Conservation (phyloP, 2,888 invertebrate species). For the Eremobia ochroleuca region DNA sequence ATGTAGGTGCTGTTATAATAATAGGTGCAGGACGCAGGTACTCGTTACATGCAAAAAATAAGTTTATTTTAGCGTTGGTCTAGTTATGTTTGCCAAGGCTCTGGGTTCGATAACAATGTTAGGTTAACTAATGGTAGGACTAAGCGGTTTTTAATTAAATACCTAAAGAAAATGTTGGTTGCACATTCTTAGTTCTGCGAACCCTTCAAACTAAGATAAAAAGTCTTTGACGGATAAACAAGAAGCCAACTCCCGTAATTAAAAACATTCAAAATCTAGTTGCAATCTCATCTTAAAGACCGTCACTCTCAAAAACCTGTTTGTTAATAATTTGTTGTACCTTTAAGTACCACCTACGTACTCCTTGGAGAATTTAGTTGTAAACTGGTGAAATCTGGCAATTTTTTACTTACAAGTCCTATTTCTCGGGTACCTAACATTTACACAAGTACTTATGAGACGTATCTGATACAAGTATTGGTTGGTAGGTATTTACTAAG, state of each 20-base stretch:
- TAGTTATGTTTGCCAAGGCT: not conserved
- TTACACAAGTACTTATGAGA: not conserved
- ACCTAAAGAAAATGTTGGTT: not conserved
- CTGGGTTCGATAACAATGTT: not conserved
- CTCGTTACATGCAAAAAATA: not conserved
- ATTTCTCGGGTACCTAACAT: not conserved
- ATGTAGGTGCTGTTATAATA: not conserved
- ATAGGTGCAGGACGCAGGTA: not conserved
- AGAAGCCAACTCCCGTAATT: too few relatives aligned
- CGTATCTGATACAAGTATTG: too few relatives aligned
- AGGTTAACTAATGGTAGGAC: not conserved
- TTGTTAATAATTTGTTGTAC: not conserved
- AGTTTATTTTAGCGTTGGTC: not conserved
- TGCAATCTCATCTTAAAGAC: too few relatives aligned
- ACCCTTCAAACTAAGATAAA: too few relatives aligned
- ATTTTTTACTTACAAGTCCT: not conserved
- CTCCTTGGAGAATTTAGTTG: not conserved
- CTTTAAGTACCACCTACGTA: not conserved
- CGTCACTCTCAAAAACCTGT: too few relatives aligned
- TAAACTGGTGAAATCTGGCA: not conserved
- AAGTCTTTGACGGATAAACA: not conserved
- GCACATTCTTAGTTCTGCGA: not conserved
- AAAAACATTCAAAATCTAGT: too few relatives aligned
- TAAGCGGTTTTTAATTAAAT: not conserved
- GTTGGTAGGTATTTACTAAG: not conserved